Evolutionary conservation across 1,140 invertebrate genomes (phyloP).

Genomic region (Drosophila sturtevanti): DNA sequence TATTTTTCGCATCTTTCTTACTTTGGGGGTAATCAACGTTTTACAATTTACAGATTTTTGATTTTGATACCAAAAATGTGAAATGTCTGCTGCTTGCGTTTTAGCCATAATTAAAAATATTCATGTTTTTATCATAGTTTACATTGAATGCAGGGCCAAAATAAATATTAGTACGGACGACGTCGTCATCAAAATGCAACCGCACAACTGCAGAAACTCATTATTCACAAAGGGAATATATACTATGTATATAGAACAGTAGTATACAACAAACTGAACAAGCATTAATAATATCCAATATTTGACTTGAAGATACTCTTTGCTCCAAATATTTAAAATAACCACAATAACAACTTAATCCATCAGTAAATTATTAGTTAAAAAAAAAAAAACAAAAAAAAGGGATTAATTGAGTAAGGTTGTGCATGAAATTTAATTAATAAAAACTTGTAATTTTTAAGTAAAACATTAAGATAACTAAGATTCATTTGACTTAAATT

Average conservation of each 20-base stretch:
- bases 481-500: no score
- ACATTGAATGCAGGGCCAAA: slow-evolving; percentile 19
- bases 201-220: slow-evolving; percentile 25
- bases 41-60: background rate
- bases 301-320: background rate
- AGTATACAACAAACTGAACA: background rate
- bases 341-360: no score
- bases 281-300: background rate
- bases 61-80: slow-evolving; percentile 21
- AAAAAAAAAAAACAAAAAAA: no score
- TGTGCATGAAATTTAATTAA: no score
- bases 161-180: slow-evolving; percentile 29
- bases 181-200: slow-evolving; percentile 40
- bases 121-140: no score
- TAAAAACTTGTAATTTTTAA: no score
- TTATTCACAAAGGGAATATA: background rate
- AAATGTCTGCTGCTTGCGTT: background rate
- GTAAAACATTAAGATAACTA: no score
- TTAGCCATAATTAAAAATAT: slow-evolving; percentile 41
- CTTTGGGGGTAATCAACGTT: background rate
- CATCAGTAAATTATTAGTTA: no score
- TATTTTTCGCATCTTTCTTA: no score
- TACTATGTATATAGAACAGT: background rate
- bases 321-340: no score
- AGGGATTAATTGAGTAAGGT: no score